Base-by-base conservation (phyloP, 2,888 invertebrate genomes). In the Oasisia sp. region DNA sequence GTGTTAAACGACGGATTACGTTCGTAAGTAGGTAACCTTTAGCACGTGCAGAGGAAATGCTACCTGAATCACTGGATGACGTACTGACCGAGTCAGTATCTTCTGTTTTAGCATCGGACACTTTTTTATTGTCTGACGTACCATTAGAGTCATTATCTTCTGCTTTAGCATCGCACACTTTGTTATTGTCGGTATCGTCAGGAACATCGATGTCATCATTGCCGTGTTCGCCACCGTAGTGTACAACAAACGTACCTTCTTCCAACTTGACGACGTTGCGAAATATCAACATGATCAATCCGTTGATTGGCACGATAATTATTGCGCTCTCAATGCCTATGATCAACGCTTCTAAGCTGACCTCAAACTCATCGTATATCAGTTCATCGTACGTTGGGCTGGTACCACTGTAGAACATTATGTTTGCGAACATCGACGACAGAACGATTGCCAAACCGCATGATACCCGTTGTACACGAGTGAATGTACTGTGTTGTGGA, bases 391-490 rank as follows among this genome's bases (percentile, higher is more conserved):
- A 93, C 0, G 95, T 94, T 50, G 95, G 19, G 74, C 27, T 74
- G 27, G 7, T 14, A 14, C 7, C 74, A 19, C 27, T 19, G 27
- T 74, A 74, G 74, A 74, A 96, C 95, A 95, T 95, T 32, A 96
- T 95, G 92, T 95, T 95, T 1, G 95, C 93, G 56, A 96, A 92
- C 95, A 96, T 95, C 45, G 95, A 94, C 9, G 94, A 93, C n/a
- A 95, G 92, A 8, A 96, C 93, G 11, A 96, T 92, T 32, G 94
- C 94, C 90, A 96, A 93, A 1, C 95, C 95, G 92, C 95, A 95
- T 0, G 95, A 94, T 27, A 96, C 92, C 7, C 96, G 93, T 93
- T 96, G 96, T 32, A 94, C 95, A 9, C 96, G 93, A 0, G 95
- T 96, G 92, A 96, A 96, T 0, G 93, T 92, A 89, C 95, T 95